Evolutionary conservation across 92 coral and sea anemone genomes (phyloP), one percentile per base, ranked within the genome.

Genomic region (Muricea muricata): DNA sequence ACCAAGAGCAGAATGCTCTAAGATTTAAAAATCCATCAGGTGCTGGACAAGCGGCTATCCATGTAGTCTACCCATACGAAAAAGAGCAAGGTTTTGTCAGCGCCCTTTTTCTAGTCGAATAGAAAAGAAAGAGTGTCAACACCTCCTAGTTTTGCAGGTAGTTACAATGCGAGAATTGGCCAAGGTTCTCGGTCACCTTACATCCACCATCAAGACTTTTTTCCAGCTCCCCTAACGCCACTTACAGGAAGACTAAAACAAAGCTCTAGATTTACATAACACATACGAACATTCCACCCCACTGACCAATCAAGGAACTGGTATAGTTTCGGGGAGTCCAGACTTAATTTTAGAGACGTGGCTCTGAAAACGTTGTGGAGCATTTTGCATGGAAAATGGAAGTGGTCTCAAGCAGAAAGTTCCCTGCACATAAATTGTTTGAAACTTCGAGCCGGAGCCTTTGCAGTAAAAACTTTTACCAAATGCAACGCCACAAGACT

Each of bases 261-360:
- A 60, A 28, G 88, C 90, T 70, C 71, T 83, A 56, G 58, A 45
- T 26, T 34, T 65, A 14, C 40, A 76, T 50, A 58, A 35, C 41
- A 81, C 84, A 70, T 89, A 86, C 82, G 69, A 80, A 5, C 18
- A 78, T 77, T 31, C 52, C 57, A 65, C 65, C 69, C 50, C 68
- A 66, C 47, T 89, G 11, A 70, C 89, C 72, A 88, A 86, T 39
- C 82, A 78, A 39, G 45, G 45, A 39, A 11, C 45, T 39, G 11
- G 45, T 39, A 11, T 39, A 2, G 56, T 48, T 8, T 7, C 56
- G 18, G 56, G 56, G 56, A 15, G 20, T 48, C 91, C 89, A 33
- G 88, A 84, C 41, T 79, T 87, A 67, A 56, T 81, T n/a, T 87
- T 84, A 85, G 91, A 84, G 89, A 91, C 91, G 80, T 85, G 91